Evolutionary conservation across 2,113 vertebrate genomes (phyloP), one percentile per base, ranked within the genome.

Genomic region (Callocephalon fimbriatum): DNA sequence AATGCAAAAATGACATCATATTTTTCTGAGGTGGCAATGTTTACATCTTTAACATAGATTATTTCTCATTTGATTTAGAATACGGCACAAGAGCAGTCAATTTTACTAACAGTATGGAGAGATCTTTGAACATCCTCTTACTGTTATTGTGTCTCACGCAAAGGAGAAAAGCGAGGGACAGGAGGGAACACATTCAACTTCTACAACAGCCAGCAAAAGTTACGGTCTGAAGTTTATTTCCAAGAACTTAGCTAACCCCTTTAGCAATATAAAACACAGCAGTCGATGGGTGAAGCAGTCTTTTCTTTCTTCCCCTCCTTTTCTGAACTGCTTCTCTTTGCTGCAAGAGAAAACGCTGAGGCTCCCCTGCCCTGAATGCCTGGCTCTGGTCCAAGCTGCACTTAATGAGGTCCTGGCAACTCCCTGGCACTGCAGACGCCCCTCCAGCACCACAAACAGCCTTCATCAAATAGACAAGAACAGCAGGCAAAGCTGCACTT

Each of bases 341-440:
- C 73, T 29, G 58, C 92, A 71, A 95, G 83, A 84, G 81, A 78
- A 93, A 79, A 35, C 3, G 31, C 90, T 3, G 38, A 9, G 86
- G 77, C 91, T 93, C 74, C 74, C 23, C 56, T 26, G 62, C 91
- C 85, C 77, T 74, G 29, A 96, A 53, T 35, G 81, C 72, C 95
- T 97, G 97, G 96, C 97, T 25, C 15, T 2, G 72, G 47, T 80
- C 95, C 97, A 97, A 53, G 78, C 85, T 42, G 80, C 67, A 17
- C 89, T 94, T 93, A 96, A 96, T 53, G 86, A 97, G 97, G 58
- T 67, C 73, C 80, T 79, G 93, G 93, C 97, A 98, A 12, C 44
- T 75, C 88, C 61, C 63, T 38, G 51, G 94, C 72, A 58, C 90
- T 84, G 92, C 88, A 74, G 90, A 9, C 67, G 70, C 88, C 68